Conservation (phyloP, 2,113 vertebrate genomes). For the Carassius gibelio region DNA sequence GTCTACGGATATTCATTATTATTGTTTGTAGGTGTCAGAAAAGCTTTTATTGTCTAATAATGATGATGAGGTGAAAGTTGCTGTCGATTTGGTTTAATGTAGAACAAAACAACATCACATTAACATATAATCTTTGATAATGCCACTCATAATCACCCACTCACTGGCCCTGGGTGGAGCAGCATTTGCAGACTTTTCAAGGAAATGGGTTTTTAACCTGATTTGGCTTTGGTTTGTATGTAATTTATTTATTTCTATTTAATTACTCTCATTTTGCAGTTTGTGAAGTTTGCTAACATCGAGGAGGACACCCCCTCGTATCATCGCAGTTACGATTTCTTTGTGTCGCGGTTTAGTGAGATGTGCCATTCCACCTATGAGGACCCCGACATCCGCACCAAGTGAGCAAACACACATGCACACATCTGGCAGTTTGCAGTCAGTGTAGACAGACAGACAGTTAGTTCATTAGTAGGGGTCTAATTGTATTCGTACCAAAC, state of each 20-base stretch:
- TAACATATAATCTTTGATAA: slow-evolving; percentile 26
- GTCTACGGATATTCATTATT: neutral
- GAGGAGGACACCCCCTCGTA: slow-evolving; percentile 96
- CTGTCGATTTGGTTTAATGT: neutral
- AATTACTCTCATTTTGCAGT: slow-evolving; percentile 71
- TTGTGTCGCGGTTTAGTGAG: slow-evolving; percentile 95
- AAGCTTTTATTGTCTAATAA: neutral
- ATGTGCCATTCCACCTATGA: slow-evolving; percentile 94
- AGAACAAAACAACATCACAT: slow-evolving; percentile 20
- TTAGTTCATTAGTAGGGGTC: too few species aligned
- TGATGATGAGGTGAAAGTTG: neutral
- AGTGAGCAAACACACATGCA: slow-evolving; percentile 75
- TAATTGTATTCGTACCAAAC: too few species aligned
- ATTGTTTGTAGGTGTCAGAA: slow-evolving; percentile 2
- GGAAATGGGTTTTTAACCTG: neutral
- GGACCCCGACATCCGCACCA: slow-evolving; percentile 87
- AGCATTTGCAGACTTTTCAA: neutral
- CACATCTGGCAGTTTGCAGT: neutral
- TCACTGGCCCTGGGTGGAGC: neutral
- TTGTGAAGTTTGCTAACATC: slow-evolving; percentile 97
- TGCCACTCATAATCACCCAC: neutral
- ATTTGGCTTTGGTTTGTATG: neutral
- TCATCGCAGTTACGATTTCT: slow-evolving; percentile 96
- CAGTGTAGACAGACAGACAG: neutral
- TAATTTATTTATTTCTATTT: neutral